A percentile compares a stretch with the other conserved stretches of the same genome.
phyloP scores from a whole-genome alignment of 2,113 vertebrate species.

The Colius striatus region DNA sequence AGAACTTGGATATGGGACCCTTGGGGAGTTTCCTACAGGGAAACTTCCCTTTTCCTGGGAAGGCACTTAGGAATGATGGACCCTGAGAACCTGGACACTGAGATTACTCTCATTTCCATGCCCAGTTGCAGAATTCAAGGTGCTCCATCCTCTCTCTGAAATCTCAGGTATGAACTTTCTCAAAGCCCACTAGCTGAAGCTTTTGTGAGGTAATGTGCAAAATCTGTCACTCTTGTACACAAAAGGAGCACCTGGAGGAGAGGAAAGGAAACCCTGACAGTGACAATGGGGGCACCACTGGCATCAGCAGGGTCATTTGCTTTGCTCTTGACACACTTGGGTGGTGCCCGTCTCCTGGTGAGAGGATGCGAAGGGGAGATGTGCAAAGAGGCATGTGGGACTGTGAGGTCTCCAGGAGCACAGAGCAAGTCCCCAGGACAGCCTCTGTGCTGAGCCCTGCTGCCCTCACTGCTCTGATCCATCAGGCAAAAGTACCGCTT shows the following conservation, averaged over 20 bases:
- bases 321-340: neutral
- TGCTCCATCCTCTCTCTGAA: neutral
- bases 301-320: neutral
- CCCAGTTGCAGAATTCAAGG: neutral
- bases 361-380: neutral
- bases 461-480: neutral
- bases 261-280: neutral
- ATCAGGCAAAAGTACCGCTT: neutral
- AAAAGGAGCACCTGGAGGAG: neutral
- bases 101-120: neutral
- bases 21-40: neutral
- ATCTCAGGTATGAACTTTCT: neutral
- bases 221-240: rapidly evolving
- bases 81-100: neutral
- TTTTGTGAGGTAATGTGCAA: neutral
- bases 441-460: neutral
- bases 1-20: neutral
- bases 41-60: neutral
- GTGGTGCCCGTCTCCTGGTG: neutral
- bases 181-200: neutral
- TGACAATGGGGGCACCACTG: neutral
- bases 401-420: neutral
- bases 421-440: neutral
- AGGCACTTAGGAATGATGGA: neutral
- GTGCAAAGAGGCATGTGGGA: neutral